Evolutionary conservation across 1,140 invertebrate genomes (phyloP).

Genomic region (Leptopilina boulardi): DNA sequence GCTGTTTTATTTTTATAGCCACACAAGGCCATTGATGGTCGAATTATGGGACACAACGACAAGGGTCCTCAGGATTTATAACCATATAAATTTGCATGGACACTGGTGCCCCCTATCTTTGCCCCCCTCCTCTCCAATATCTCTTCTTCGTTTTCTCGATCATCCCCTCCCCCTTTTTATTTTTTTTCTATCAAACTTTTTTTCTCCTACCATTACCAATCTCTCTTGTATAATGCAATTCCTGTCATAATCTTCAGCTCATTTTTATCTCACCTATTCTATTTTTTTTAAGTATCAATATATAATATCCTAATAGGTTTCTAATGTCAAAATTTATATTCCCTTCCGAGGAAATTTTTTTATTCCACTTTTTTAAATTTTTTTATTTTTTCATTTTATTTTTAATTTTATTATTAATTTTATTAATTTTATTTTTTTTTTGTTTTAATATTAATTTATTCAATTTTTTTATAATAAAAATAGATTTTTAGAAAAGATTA

Average conservation of each 20-base stretch:
- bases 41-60: constrained; percentile 29
- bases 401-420: no score
- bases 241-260: not conserved
- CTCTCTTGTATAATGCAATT: constrained; percentile 8
- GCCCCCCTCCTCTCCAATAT: not conserved
- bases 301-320: not conserved
- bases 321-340: not conserved
- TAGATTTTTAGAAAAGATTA: no score
- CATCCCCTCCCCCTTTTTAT: not conserved
- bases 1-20: constrained; percentile 21
- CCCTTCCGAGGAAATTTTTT: no score
- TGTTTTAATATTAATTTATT: no score
- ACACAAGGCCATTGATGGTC: constrained; percentile 17
- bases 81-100: constrained; percentile 10
- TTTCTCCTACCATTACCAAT: no score
- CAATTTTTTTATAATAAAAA: no score
- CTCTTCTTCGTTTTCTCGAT: not conserved
- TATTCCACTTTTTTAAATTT: not conserved
- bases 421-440: no score
- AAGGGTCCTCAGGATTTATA: constrained; percentile 29
- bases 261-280: not conserved
- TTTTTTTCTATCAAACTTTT: not conserved
- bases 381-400: no score
- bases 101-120: not conserved
- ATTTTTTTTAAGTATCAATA: not conserved